Evolutionary conservation across 2,888 invertebrate genomes (phyloP).

Genomic region (Opisthograptis luteolata): DNA sequence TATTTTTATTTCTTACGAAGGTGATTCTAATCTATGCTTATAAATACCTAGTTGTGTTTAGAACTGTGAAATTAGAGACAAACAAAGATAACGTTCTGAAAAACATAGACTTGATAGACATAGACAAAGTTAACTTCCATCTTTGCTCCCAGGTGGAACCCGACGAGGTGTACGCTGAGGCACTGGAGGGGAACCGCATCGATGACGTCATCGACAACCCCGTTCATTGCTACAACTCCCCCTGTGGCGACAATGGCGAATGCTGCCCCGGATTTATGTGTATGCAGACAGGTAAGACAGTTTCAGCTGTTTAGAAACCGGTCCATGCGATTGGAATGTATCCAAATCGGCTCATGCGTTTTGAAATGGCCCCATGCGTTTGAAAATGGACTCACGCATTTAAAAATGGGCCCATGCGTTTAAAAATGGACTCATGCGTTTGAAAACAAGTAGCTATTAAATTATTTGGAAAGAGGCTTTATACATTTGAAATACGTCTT

Average conservation of each 20-base stretch:
- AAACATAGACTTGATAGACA: neutral
- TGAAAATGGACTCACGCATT: neutral
- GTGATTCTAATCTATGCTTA: too few species aligned
- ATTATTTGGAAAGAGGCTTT: too few species aligned
- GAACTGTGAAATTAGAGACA: too few species aligned
- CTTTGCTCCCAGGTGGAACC: constrained; percentile 59
- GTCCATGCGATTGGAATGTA: neutral
- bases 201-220: constrained; percentile 85
- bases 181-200: constrained; percentile 76
- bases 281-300: constrained; percentile 77
- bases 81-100: too few species aligned
- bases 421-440: neutral
- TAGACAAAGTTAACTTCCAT: neutral
- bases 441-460: neutral
- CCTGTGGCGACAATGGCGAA: constrained; percentile 91
- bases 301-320: neutral
- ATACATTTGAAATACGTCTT: too few species aligned
- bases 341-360: neutral
- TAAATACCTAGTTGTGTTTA: too few species aligned
- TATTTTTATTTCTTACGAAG: too few species aligned
- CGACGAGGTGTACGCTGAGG: constrained; percentile 72
- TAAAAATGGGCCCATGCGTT: neutral
- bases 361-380: neutral
- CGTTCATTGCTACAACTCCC: constrained; percentile 89
- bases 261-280: constrained; percentile 94